Evolutionary conservation across 2,888 invertebrate species (phyloP).

Genomic region (Magallana nippona): DNA sequence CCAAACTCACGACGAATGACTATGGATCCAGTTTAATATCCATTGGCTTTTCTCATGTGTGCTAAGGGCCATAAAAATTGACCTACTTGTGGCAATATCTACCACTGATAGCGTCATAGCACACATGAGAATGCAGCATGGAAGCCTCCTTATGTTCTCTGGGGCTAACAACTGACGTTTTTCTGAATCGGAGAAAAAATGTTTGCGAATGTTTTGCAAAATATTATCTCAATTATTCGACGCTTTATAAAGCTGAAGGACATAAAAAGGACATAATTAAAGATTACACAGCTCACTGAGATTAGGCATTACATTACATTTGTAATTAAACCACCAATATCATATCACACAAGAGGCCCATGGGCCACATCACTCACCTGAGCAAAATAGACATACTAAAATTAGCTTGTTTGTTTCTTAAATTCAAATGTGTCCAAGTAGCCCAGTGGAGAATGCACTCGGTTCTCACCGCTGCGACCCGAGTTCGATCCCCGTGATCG

Average conservation of each 20-base stretch:
- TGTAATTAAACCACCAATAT: no score
- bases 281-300: no score
- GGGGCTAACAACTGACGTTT: not conserved
- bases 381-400: no score
- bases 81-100: not conserved
- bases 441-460: no score
- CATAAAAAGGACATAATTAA: not conserved
- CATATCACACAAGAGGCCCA: no score
- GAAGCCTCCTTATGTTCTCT: not conserved
- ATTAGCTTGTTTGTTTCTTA: no score
- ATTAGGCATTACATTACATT: no score
- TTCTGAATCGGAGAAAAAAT: not conserved
- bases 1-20: conserved; percentile 22
- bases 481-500: no score
- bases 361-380: no score
- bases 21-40: not conserved
- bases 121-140: conserved; percentile 2
- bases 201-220: not conserved
- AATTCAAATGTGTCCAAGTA: no score
- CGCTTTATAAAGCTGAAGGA: not conserved
- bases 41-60: not conserved
- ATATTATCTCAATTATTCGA: not conserved
- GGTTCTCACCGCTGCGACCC: no score
- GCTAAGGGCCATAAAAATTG: not conserved
- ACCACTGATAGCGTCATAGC: not conserved